Evolutionary conservation across 2,113 vertebrate genomes (phyloP).

Genomic region (Phaethon lepturus): DNA sequence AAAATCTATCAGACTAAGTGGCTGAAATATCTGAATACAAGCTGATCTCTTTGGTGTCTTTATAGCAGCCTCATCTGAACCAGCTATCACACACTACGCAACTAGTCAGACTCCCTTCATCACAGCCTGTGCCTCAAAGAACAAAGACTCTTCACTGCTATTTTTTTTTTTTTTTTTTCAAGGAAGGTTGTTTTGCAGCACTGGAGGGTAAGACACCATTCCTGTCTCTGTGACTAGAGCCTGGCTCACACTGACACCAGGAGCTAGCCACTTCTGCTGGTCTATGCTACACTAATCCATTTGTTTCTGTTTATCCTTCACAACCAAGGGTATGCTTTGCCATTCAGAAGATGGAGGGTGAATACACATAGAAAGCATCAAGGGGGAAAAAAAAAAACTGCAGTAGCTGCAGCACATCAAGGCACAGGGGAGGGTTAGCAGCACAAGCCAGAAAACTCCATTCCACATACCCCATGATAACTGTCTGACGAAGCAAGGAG

Average conservation of each 20-base stretch:
- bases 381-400: not conserved
- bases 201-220: not conserved
- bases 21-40: not conserved
- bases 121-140: not conserved
- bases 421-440: not conserved
- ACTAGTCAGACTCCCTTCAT: not conserved
- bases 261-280: not conserved
- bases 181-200: not conserved
- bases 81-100: not conserved
- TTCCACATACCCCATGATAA: accelerated
- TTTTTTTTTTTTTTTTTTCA: not conserved
- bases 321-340: not conserved
- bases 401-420: not conserved
- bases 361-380: not conserved
- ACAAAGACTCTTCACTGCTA: not conserved
- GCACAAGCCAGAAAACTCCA: not conserved
- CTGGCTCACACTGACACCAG: not conserved
- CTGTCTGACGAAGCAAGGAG: not conserved
- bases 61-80: slow-evolving; percentile 25
- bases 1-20: not conserved
- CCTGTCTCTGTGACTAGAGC: not conserved
- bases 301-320: not conserved
- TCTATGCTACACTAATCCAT: not conserved
- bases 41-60: not conserved
- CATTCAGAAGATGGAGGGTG: not conserved